These are phyloP conservation scores for Menura novaehollandiae DNA, from an alignment of 2,113 vertebrate genomes.

Conservation along the genomic window DNA sequence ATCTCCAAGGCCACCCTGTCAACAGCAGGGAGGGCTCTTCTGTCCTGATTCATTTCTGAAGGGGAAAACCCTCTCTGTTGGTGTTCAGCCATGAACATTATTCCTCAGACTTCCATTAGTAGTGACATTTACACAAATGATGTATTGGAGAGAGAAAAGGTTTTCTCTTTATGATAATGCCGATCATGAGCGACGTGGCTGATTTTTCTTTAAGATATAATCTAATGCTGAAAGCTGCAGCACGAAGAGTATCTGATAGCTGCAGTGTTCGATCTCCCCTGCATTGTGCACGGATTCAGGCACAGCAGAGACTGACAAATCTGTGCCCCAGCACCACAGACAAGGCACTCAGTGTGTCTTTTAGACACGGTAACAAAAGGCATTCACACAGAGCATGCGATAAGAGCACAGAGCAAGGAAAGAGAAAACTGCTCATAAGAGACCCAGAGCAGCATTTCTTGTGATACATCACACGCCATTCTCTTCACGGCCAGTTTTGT, in stretches of 20 bases:
- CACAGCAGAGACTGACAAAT: neutral
- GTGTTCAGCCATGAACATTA: neutral
- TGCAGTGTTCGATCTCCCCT: neutral
- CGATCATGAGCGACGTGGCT: fast-evolving
- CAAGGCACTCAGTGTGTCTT: fast-evolving
- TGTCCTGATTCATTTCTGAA: neutral
- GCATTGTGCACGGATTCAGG: neutral
- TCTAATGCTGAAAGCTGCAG: neutral
- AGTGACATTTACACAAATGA: neutral
- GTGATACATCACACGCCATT: neutral
- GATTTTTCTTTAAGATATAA: neutral
- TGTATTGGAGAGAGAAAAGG: neutral
- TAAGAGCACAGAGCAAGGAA: neutral
- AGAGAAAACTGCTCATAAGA: neutral
- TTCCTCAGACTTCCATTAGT: neutral
- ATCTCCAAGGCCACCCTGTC: neutral
- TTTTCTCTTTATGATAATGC: neutral
- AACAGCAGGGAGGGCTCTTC: neutral
- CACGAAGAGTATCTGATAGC: neutral
- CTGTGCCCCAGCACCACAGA: neutral
- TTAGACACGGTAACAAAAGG: neutral
- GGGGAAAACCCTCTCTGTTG: neutral
- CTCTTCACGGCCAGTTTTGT: neutral
- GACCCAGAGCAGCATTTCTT: neutral
- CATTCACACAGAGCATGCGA: fast-evolving